Percentiles rank a stretch among this genome's conserved stretches.
Conservation (phyloP, 2,797 vertebrate genomes). For the Crocidura indochinensis region DNA sequence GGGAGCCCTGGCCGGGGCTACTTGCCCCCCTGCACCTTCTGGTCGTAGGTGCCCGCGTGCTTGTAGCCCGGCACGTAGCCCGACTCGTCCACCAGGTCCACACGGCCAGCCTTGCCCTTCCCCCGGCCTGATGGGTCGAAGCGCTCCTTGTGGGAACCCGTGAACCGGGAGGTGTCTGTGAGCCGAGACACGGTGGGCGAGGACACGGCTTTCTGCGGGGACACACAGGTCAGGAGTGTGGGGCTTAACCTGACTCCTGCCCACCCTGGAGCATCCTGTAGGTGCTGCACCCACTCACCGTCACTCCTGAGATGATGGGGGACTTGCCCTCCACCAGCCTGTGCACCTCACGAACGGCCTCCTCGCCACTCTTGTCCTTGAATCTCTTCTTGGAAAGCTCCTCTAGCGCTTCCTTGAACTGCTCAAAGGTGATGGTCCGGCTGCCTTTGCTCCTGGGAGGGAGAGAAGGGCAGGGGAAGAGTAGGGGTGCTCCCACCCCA, state of each 20-base stretch:
- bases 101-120: slow-evolving; percentile 96
- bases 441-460: slow-evolving; percentile 94
- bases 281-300: slow-evolving; percentile 85
- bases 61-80: slow-evolving; percentile 98
- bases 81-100: slow-evolving; percentile 95
- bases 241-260: background rate
- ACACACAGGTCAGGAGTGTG: background rate
- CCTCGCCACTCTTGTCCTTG: slow-evolving; percentile 95
- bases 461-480: background rate
- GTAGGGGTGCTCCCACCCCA: background rate
- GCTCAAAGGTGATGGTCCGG: slow-evolving; percentile 96
- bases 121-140: slow-evolving; percentile 96
- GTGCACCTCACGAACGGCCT: slow-evolving; percentile 95
- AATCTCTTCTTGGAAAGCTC: slow-evolving; percentile 96
- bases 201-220: slow-evolving; percentile 92
- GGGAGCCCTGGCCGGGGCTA: slow-evolving; percentile 72
- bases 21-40: slow-evolving; percentile 94
- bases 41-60: slow-evolving; percentile 96
- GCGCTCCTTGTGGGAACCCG: slow-evolving; percentile 98
- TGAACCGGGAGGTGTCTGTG: slow-evolving; percentile 97
- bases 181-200: slow-evolving; percentile 94
- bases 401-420: slow-evolving; percentile 95
- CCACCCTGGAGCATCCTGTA: too few relatives aligned
- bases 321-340: slow-evolving; percentile 96
- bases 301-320: slow-evolving; percentile 95